Percentiles rank a stretch among this genome's conserved stretches.
Conservation (phyloP, 2,888 invertebrate species). For the Idaea aversata region DNA sequence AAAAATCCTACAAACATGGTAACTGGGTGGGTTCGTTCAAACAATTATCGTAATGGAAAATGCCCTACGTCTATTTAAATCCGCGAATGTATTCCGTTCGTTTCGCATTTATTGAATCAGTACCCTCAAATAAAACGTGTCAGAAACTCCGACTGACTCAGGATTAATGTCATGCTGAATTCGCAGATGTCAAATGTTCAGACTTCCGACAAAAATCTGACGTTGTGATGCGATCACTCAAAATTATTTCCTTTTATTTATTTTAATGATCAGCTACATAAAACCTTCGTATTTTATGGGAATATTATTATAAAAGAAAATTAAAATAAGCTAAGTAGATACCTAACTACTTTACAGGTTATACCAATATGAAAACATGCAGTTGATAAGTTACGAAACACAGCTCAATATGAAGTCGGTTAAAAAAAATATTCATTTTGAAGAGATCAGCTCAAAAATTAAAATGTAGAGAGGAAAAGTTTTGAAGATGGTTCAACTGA, state of each 20-base stretch:
- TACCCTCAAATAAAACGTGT: constrained; percentile 36
- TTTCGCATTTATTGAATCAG: constrained; percentile 30
- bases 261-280: background rate
- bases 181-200: constrained; percentile 40
- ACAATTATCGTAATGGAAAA: constrained; percentile 6
- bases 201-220: constrained; percentile 34
- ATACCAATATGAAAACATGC: no score
- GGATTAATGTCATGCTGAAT: constrained; percentile 53
- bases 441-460: background rate
- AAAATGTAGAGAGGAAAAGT: background rate
- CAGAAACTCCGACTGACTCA: constrained; percentile 40
- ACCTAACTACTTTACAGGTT: no score
- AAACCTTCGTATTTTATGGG: no score
- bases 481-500: background rate
- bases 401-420: background rate
- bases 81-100: constrained; percentile 4
- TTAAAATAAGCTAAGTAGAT: no score
- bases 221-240: constrained; percentile 25
- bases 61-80: background rate
- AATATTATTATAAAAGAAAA: no score
- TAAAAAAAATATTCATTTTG: background rate
- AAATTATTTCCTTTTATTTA: constrained; percentile 11
- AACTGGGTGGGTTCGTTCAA: background rate
- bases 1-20: background rate
- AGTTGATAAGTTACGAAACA: background rate